Conservation (phyloP, 2,113 vertebrate species). For the Planiliza haematocheilus region DNA sequence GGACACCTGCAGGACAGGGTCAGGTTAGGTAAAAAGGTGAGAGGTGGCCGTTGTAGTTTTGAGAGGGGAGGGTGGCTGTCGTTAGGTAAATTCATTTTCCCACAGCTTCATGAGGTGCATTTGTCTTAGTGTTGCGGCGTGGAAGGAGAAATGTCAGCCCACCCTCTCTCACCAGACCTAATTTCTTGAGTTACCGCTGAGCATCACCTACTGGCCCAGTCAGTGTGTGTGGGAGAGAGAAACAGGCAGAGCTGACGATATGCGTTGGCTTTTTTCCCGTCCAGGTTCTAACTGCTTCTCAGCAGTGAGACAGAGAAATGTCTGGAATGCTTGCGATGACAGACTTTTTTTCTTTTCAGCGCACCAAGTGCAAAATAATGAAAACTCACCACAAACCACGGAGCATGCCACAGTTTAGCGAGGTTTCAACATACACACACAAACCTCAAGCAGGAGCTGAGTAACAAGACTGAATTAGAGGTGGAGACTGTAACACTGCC, state of each 20-base stretch:
- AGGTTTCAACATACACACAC: conserved; percentile 10
- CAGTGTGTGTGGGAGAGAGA: not conserved
- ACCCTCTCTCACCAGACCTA: conserved; percentile 22
- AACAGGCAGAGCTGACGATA: not conserved
- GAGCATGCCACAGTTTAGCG: conserved; percentile 18
- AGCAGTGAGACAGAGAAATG: conserved; percentile 31
- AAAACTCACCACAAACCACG: conserved; percentile 15
- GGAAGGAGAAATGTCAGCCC: conserved; percentile 32
- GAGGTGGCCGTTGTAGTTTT: conserved; percentile 6
- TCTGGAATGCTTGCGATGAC: conserved; percentile 33
- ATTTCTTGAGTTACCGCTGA: conserved; percentile 42
- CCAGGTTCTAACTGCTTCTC: conserved; percentile 18
- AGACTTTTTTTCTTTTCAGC: conserved; percentile 17
- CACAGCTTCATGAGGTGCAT: conserved; percentile 10
- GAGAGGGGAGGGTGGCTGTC: not conserved
- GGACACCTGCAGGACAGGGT: conserved; percentile 29
- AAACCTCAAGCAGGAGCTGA: not conserved
- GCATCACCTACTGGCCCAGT: not conserved
- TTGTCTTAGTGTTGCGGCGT: conserved; percentile 28
- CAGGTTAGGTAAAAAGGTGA: conserved; percentile 11
- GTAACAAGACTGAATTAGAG: conserved; percentile 8
- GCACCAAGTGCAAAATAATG: conserved; percentile 28
- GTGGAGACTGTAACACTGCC: conserved; percentile 18
- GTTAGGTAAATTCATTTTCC: conserved; percentile 6
- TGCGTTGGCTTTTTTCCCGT: conserved; percentile 28